Conservation (phyloP, 2,888 invertebrate species). For the Troides aeacus region DNA sequence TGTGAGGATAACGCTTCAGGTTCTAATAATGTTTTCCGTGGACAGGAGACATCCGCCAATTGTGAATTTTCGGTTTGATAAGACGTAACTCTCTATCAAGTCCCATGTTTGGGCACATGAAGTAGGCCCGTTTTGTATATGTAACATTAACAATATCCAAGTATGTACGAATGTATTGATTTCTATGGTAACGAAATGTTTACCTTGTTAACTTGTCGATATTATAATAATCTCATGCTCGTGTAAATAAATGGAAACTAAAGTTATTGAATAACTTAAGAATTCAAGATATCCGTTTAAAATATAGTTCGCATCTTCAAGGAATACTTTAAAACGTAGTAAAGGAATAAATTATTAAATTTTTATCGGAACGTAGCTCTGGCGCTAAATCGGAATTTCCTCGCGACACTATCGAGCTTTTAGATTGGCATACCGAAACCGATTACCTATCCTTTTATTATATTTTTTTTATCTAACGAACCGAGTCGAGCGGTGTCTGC, state of each 20-base stretch:
- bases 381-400: background rate
- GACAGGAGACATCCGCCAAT: too few relatives aligned
- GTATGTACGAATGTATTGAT: too few relatives aligned
- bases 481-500: too few relatives aligned
- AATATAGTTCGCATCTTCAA: background rate
- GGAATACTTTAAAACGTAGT: background rate
- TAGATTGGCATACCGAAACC: background rate
- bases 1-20: too few relatives aligned
- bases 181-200: too few relatives aligned
- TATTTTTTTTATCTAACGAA: background rate
- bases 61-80: too few relatives aligned
- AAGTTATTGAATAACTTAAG: background rate
- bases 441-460: slow-evolving; percentile 3
- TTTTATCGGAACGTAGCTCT: background rate
- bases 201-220: too few relatives aligned
- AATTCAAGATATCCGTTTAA: background rate
- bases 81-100: too few relatives aligned
- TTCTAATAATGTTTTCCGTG: too few relatives aligned
- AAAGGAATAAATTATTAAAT: slow-evolving; percentile 4
- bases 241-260: background rate
- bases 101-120: too few relatives aligned
- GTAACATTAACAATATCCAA: too few relatives aligned
- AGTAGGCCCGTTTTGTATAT: too few relatives aligned
- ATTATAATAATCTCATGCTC: background rate
- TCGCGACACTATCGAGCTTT: background rate